phyloP scores from a whole-genome alignment of 2,888 invertebrate species.

The Osmoderma eremita region DNA sequence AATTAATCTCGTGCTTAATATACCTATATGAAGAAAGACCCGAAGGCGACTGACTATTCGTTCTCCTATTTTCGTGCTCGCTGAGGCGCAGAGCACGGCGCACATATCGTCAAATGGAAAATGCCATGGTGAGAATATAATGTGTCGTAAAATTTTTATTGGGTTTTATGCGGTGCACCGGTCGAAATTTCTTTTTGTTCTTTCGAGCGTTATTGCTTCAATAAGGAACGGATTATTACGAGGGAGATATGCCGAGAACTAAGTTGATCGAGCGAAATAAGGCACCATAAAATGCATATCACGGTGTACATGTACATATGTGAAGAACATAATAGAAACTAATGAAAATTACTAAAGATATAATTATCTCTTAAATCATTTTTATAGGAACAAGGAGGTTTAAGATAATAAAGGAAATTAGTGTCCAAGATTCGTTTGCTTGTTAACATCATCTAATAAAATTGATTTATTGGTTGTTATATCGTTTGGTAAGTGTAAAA shows the following conservation, averaged over 20 bases:
- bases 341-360: not conserved
- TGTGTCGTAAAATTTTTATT: slow-evolving; percentile 37
- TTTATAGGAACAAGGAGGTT: no score
- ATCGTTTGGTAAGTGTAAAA: no score
- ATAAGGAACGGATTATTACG: slow-evolving; percentile 19
- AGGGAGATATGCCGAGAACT: slow-evolving; percentile 21
- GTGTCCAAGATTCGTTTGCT: no score
- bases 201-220: slow-evolving; percentile 20
- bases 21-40: not conserved
- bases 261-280: slow-evolving; percentile 12
- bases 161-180: slow-evolving; percentile 24
- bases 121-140: slow-evolving; percentile 31
- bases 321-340: not conserved
- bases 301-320: not conserved
- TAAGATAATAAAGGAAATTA: no score
- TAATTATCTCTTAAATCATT: not conserved
- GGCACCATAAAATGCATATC: slow-evolving; percentile 3
- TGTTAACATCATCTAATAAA: no score
- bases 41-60: slow-evolving; percentile 12
- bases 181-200: slow-evolving; percentile 31
- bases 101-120: slow-evolving; percentile 31
- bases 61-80: slow-evolving; percentile 26
- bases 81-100: slow-evolving; percentile 17
- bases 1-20: slow-evolving; percentile 26
- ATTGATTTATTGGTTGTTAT: no score